Percentiles rank a stretch among this genome's conserved stretches.
Conservation (phyloP, 2,113 vertebrate species). For the Probosciger aterrimus region DNA sequence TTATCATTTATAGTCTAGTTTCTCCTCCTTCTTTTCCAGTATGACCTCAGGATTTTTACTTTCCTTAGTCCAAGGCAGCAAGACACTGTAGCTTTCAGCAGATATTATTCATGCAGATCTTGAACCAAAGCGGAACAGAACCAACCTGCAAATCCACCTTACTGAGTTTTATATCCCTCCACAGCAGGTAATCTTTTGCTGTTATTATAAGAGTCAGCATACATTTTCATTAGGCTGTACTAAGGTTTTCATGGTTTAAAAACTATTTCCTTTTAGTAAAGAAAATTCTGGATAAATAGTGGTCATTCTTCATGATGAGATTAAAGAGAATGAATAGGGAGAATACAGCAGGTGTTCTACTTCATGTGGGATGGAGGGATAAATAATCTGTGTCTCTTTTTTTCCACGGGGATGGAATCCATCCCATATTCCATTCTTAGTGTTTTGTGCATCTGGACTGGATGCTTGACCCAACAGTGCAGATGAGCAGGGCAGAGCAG, state of each 20-base stretch:
- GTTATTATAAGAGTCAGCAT: not conserved
- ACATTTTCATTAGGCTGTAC: not conserved
- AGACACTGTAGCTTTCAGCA: not conserved
- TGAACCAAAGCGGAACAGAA: not conserved
- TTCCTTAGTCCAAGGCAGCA: not conserved
- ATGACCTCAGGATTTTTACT: not conserved
- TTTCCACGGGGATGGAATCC: not conserved
- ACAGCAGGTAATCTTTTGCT: not conserved
- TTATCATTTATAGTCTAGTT: not conserved
- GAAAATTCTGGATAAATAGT: not conserved
- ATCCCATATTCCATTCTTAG: not conserved
- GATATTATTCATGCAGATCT: not conserved
- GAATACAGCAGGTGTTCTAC: not conserved
- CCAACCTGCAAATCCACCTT: not conserved
- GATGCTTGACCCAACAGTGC: not conserved
- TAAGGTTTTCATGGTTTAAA: not conserved
- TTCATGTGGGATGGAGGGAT: not conserved
- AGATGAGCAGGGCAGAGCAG: not conserved
- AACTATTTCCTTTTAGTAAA: not conserved
- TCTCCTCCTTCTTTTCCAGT: not conserved
- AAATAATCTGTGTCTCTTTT: not conserved
- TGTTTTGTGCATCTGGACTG: not conserved
- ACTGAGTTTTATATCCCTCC: not conserved
- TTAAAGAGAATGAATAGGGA: not conserved
- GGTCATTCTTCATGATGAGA: not conserved